Evolutionary conservation across 2,888 invertebrate genomes (phyloP), one percentile per base, ranked within the genome.

Genomic region (Buathra laborator): DNA sequence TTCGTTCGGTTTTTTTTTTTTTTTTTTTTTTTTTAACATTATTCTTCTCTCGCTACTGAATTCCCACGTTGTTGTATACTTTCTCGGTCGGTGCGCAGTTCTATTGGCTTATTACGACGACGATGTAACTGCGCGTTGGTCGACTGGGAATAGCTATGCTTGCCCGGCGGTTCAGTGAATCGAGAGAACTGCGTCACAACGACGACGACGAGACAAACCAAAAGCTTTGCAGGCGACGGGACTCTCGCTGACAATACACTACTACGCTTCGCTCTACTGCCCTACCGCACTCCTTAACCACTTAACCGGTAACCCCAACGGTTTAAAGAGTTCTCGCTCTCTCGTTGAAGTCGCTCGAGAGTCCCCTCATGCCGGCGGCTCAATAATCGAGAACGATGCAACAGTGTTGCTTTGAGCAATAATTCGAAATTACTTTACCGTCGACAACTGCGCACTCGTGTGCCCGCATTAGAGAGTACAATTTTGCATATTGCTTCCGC

Each of bases 171-270:
- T 53, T n/a, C 56, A 70, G 24, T 70, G 70, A 80, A 79, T 77
- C 59, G 80, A 71, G 82, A 84, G 79, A 81, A 87, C 84, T 77
- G 89, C 86, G 74, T 85, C 77, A 80, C 84, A 86, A 86, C 85
- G 86, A 16, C 56, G 85, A 12, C 71, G 51, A n/a, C 56, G 71
- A 71, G 53, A 56, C 37, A 16, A 19, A 51, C 14, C 37, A 37
- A 51, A 32, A 53, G 70, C 19, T 48, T 48, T 24, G 24, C 19
- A 24, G 24, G 44, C 56, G 56, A 24, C 66, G 56, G 10, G 44
- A 44, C 64, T 64, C 68, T 68, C 51, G 24, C 56, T 51, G 53
- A 75, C 81, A 32, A 53, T 29, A 53, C 80, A 6, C 9, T 7
- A 9, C 9, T 43, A 24, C 46, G 62, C 46, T 19, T 64, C 75